These are phyloP conservation scores for Caenorhabditis imperialis DNA, from an alignment of 2,888 invertebrate species.

Conservation along the genomic window DNA sequence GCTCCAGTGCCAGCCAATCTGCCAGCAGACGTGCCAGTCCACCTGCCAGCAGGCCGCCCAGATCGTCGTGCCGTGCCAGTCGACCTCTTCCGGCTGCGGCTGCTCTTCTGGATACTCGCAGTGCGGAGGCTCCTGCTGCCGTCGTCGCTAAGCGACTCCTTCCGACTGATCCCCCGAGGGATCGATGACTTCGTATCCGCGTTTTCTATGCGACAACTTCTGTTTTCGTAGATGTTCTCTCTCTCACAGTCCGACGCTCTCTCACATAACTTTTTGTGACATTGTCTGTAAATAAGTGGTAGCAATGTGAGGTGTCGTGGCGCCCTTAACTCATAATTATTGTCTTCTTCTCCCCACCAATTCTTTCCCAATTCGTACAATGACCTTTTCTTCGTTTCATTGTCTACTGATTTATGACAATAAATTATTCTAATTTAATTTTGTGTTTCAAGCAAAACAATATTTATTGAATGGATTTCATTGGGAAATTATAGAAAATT, in stretches of 20 bases:
- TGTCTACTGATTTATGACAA: conserved; percentile 46
- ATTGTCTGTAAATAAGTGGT: conserved; percentile 56
- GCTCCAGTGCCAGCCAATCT: conserved; percentile 66
- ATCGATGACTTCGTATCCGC: conserved; percentile 30
- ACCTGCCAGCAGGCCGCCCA: conserved; percentile 69
- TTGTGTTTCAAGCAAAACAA: no score
- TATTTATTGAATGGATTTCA: conserved; percentile 1
- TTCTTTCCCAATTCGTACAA: background rate
- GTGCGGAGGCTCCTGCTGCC: conserved; percentile 70
- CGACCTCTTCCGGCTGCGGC: conserved; percentile 55
- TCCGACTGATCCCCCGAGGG: conserved; percentile 29
- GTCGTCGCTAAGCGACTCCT: conserved; percentile 54
- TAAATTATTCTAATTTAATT: conserved; percentile 53
- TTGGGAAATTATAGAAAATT: background rate
- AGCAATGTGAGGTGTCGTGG: conserved; percentile 43
- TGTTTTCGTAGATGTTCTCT: conserved; percentile 33
- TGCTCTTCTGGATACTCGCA: conserved; percentile 66
- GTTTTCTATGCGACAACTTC: conserved; percentile 53
- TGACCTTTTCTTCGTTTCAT: conserved; percentile 23
- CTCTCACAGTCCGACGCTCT: no score
- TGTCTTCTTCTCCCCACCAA: background rate
- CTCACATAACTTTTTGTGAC: conserved; percentile 38
- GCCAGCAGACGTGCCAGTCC: conserved; percentile 66
- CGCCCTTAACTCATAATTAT: conserved; percentile 25
- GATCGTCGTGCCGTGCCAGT: conserved; percentile 65